Evolutionary conservation across 2,888 invertebrate genomes (phyloP), one percentile per base, ranked within the genome.

Genomic region (Aspidapion aeneum): DNA sequence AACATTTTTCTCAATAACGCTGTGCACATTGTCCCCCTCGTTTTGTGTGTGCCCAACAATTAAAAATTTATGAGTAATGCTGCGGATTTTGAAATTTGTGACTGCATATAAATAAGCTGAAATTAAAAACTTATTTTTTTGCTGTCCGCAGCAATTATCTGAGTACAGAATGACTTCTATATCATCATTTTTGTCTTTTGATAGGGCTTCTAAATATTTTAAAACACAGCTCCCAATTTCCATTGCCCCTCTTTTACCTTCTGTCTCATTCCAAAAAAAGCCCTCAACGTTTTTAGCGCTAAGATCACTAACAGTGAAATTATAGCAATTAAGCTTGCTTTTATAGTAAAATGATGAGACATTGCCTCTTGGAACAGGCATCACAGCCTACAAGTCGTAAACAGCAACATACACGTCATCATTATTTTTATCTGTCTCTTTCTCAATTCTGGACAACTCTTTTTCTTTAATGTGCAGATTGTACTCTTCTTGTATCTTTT

Each of bases 201-300:
- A n/a, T n/a, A n/a, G n/a, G n/a, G 49, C 49, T n/a, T 9, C 49
- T 52, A 19, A 17, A 52, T 18, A 18, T 9, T 61, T 21, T 1
- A 56, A 21, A 1, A 61, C 2, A 17, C 21, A 56, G 17, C 51
- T 72, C 68, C 57, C 72, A 64, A 68, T 74, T 71, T 63, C 70
- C 9, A 67, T 58, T 18, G 63, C 62, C 18, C 65, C 67, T 2
- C 66, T 22, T 20, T 18, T 59, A 35, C 67, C 73, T 66, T 74
- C 71, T 22, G 63, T 66, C 61, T 75, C 73, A 18, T 68, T 63
- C 72, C 73, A 75, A 67, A 74, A 74, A 66, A 70, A 75, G 61
- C 73, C 73, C 64, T 55, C 49, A 48, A 62, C 57, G 9, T 61
- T 22, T 52, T 61, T 61, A 9, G 59, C 58, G 16, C 55, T 12